A percentile compares a stretch with the other conserved stretches of the same genome.
Evolutionary conservation across 2,888 invertebrate species (phyloP).

Genomic region (Hydropsyche betteni): DNA sequence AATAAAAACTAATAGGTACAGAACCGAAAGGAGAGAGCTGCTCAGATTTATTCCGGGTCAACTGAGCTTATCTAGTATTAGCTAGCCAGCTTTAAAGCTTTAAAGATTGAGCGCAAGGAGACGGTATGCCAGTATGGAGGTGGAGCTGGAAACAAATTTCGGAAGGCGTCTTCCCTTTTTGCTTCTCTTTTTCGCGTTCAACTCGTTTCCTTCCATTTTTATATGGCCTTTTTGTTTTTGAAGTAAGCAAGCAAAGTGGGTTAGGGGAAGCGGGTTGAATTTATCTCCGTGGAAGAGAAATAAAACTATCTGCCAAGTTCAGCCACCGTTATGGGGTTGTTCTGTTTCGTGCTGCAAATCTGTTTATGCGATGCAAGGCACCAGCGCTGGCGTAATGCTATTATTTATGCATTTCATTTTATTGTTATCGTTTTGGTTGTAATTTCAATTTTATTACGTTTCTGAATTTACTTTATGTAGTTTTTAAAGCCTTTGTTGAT

Average conservation of each 20-base stretch:
- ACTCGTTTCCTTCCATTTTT: too few relatives aligned
- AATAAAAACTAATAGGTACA: slow-evolving; percentile 34
- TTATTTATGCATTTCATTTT: slow-evolving; percentile 23
- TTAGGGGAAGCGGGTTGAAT: slow-evolving; percentile 17
- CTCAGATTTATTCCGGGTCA: slow-evolving; percentile 43
- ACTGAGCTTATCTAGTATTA: slow-evolving; percentile 42
- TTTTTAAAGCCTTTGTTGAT: too few relatives aligned
- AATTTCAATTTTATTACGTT: slow-evolving; percentile 10
- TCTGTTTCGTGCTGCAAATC: slow-evolving; percentile 9
- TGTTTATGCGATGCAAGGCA: slow-evolving; percentile 22
- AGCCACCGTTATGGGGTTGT: slow-evolving; percentile 23
- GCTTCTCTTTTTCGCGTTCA: not conserved
- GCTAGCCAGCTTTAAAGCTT: slow-evolving; percentile 31
- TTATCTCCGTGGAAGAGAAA: slow-evolving; percentile 25
- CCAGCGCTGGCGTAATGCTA: not conserved
- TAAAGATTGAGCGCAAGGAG: not conserved
- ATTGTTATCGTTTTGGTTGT: slow-evolving; percentile 19
- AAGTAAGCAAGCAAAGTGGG: slow-evolving; percentile 16
- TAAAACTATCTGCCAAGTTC: slow-evolving; percentile 33
- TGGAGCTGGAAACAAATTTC: slow-evolving; percentile 7
- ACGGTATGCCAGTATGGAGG: not conserved
- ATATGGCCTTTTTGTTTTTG: not conserved
- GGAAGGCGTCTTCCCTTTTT: not conserved
- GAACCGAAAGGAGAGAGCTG: slow-evolving; percentile 21
- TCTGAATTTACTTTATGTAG: not conserved